Base-by-base conservation (phyloP, 2,797 vertebrate genomes). In the Oreortyx pictus region DNA sequence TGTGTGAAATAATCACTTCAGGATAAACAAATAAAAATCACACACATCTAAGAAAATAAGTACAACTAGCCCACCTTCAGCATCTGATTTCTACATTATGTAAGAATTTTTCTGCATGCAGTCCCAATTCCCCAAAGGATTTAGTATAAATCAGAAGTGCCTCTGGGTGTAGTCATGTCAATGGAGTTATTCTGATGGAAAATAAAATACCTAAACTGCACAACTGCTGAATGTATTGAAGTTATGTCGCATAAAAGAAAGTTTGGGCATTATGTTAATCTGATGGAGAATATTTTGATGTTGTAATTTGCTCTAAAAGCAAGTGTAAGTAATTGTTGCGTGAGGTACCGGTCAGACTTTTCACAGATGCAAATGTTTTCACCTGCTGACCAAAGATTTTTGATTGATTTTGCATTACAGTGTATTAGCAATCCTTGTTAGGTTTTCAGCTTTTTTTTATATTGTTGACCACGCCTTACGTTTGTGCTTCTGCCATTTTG, bases 1-100 rank as follows among this genome's bases (percentile, higher is more conserved):
- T 89, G 64, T 90, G 92, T 77, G 92, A 67, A 92, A 86, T 16
- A 68, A 87, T 24, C 70, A 44, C 68, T 89, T 94, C 49, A 89
- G 62, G 89, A 89, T 71, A 85, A 90, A 47, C 47, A 62, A 88
- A 90, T 52, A 82, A 68, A 91, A 87, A 68, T 80, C 59, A 37
- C 52, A 82, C 35, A 61, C 76, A 75, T 37, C 66, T 49, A 39
- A 82, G 79, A 73, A 90, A 87, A 52, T 85, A 86, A 65, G 57
- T 82, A 59, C 60, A 86, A 62, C 18, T 89, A 95, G 86, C 62
- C 44, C 52, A 94, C 60, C 80, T 96, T 94, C 46, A 74, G 71
- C 39, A 77, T 91, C 76, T 89, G n/a, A 91, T 95, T 92, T 88
- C 54, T 85, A 4, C 67, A 41, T 91, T 72, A 82, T 75, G 86